Conservation (phyloP, 1,140 invertebrate genomes). For the Drosophila cardini region DNA sequence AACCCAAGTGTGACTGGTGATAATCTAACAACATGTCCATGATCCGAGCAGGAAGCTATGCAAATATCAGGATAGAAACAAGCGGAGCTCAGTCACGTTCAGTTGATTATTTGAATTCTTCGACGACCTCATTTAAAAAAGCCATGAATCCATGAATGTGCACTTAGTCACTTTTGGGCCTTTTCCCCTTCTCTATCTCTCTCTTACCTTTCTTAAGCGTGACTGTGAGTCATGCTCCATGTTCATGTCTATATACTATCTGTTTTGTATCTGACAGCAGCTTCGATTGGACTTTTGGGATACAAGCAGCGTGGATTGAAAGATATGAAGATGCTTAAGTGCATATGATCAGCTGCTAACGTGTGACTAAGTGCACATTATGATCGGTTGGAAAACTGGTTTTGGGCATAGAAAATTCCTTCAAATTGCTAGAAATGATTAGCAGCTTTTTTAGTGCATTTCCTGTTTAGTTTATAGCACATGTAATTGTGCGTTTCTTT, state of each 20-base stretch:
- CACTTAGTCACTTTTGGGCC: conserved; percentile 71
- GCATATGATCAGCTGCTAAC: conserved; percentile 43
- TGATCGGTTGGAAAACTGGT: conserved; percentile 9
- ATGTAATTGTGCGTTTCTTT: conserved; percentile 35
- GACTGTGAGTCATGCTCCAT: conserved; percentile 43
- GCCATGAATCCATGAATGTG: conserved; percentile 77
- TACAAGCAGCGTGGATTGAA: not conserved
- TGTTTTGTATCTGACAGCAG: conserved; percentile 7
- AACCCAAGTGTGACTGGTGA: conserved; percentile 59
- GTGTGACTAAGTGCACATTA: conserved; percentile 43
- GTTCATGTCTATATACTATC: not conserved
- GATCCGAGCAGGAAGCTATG: conserved; percentile 29
- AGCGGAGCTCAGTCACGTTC: conserved; percentile 65
- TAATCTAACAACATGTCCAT: conserved; percentile 36
- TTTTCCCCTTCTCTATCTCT: conserved; percentile 55
- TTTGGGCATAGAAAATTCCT: conserved; percentile 24
- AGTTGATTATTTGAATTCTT: conserved; percentile 49
- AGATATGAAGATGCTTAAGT: conserved; percentile 19
- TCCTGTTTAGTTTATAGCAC: conserved; percentile 23
- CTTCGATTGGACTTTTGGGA: conserved; percentile 12
- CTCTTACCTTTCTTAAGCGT: conserved; percentile 51
- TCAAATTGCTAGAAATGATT: conserved; percentile 5
- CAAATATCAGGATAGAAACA: conserved; percentile 42
- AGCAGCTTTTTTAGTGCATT: conserved; percentile 26
- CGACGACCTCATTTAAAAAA: conserved; percentile 72